A percentile compares a stretch with the other conserved stretches of the same genome.
Evolutionary conservation across 2,888 invertebrate genomes (phyloP).

Genomic region (Zaprionus lineosus): DNA sequence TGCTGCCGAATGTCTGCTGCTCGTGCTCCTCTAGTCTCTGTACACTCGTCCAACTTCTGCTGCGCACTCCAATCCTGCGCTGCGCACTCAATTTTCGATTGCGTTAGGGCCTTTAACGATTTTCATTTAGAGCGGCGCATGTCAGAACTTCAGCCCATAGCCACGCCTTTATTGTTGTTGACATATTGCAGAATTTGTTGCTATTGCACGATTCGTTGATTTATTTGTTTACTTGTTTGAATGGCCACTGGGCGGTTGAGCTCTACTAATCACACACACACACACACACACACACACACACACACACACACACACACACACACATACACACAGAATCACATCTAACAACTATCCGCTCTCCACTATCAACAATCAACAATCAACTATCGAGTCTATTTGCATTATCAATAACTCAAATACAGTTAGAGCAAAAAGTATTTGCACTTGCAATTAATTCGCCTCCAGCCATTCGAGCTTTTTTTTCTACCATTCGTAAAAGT

Average conservation of each 20-base stretch:
- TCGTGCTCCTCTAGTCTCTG: neutral
- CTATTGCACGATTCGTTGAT: neutral
- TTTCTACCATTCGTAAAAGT: no score
- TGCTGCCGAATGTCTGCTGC: neutral
- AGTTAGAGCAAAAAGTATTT: no score
- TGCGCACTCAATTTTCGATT: constrained; percentile 47
- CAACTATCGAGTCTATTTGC: no score
- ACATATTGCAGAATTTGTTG: constrained; percentile 41
- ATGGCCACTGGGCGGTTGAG: constrained; percentile 16
- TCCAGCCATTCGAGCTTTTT: no score
- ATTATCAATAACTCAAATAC: no score
- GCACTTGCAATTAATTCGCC: no score
- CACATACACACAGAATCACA: no score
- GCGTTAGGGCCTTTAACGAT: constrained; percentile 48
- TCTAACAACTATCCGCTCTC: no score
- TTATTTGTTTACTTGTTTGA: constrained; percentile 7
- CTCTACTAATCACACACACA: constrained; percentile 21
- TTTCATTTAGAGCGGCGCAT: neutral
- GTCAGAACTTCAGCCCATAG: neutral
- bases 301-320: neutral
- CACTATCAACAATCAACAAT: no score
- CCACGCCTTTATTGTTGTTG: constrained; percentile 30
- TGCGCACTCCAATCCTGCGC: constrained; percentile 9
- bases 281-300: neutral
- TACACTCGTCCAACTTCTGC: neutral